Conservation (phyloP, 2,888 invertebrate species). For the Lasius platythorax region DNA sequence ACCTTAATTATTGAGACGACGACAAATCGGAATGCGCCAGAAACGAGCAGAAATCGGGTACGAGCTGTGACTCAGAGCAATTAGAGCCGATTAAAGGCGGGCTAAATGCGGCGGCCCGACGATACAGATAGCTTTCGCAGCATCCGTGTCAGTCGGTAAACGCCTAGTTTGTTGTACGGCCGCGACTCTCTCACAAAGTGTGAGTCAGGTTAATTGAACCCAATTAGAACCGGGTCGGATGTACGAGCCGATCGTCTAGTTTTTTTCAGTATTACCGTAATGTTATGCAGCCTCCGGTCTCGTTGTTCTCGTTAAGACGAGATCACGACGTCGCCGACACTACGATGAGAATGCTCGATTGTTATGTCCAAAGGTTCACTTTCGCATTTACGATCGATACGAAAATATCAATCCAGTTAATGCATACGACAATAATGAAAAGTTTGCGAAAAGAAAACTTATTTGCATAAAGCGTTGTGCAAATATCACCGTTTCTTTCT, state of each 20-base stretch:
- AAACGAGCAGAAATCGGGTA: constrained; percentile 62
- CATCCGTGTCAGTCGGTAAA: constrained; percentile 43
- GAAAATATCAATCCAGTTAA: background rate
- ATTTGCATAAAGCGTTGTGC: background rate
- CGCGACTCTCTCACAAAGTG: constrained; percentile 29
- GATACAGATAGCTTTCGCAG: constrained; percentile 54
- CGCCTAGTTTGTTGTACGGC: constrained; percentile 50
- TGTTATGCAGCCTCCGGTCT: constrained; percentile 33
- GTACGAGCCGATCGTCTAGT: constrained; percentile 48
- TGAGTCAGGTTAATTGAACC: constrained; percentile 72
- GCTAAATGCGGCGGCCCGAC: constrained; percentile 59
- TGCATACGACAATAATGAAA: background rate
- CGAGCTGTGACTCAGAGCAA: constrained; percentile 66
- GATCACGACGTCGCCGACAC: background rate
- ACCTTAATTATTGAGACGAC: constrained; percentile 8
- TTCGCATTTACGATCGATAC: background rate
- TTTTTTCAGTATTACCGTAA: constrained; percentile 23
- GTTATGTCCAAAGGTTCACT: constrained; percentile 5
- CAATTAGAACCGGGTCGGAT: constrained; percentile 69
- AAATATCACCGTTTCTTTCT: background rate
- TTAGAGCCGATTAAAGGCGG: constrained; percentile 66
- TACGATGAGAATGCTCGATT: background rate
- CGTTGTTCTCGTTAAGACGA: constrained; percentile 26
- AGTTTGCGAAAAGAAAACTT: background rate
- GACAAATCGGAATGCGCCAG: constrained; percentile 19